phyloP scores from a whole-genome alignment of 2,888 invertebrate genomes.

The Biston betularia region DNA sequence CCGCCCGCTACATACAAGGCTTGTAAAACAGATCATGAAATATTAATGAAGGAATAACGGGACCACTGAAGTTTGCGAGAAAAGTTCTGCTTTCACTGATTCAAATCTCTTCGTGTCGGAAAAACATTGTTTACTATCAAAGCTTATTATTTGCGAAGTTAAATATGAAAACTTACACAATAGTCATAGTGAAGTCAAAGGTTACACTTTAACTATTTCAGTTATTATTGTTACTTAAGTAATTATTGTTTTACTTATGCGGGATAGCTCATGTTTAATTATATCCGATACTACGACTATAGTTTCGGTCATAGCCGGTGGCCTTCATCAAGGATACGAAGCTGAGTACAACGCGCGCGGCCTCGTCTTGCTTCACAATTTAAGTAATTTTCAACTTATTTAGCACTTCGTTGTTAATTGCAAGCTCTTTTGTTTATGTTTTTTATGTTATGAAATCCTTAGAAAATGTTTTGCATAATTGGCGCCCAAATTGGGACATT shows the following conservation, averaged over 20 bases:
- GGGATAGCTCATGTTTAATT: too few species aligned
- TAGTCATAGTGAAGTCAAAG: too few species aligned
- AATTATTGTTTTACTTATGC: too few species aligned
- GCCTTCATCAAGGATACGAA: too few species aligned
- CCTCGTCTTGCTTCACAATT: too few species aligned
- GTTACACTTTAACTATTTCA: too few species aligned
- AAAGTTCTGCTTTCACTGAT: slow-evolving; percentile 18
- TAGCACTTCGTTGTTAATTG: background rate
- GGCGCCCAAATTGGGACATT: background rate
- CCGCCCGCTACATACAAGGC: slow-evolving; percentile 8
- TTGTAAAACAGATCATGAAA: slow-evolving; percentile 41
- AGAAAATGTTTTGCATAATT: background rate
- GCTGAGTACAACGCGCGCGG: too few species aligned
- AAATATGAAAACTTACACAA: background rate
- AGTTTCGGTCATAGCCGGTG: too few species aligned
- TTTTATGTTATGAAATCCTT: background rate
- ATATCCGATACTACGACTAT: too few species aligned
- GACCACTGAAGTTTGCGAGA: slow-evolving; percentile 10
- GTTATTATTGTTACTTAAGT: too few species aligned
- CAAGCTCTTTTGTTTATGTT: background rate
- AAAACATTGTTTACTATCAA: slow-evolving; percentile 13
- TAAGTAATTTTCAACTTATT: background rate
- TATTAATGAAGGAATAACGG: slow-evolving; percentile 39
- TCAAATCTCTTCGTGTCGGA: background rate
- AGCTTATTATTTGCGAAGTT: background rate